Evolutionary conservation across 2,797 vertebrate species (phyloP).

Genomic region (Eremophila alpestris): DNA sequence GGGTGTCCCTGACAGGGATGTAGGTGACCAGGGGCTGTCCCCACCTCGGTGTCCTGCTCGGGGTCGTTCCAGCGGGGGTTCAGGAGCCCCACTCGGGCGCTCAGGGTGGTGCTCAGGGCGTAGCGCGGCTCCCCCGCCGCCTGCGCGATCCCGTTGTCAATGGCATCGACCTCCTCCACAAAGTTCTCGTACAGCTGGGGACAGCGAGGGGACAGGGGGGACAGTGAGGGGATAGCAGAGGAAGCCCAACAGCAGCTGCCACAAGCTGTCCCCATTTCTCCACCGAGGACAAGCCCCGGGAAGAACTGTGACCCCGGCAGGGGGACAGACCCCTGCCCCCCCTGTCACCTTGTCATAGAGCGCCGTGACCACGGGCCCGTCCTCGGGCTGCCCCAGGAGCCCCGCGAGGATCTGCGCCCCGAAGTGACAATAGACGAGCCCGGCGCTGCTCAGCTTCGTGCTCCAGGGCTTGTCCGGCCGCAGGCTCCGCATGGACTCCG

Average conservation of each 20-base stretch:
- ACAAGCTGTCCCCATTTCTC: not conserved
- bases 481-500: constrained; percentile 85
- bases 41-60: constrained; percentile 89
- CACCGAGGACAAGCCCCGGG: too few species aligned
- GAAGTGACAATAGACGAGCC: constrained; percentile 91
- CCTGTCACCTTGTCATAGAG: constrained; percentile 87
- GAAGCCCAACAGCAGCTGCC: not conserved
- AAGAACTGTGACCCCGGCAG: accelerated
- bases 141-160: constrained; percentile 93
- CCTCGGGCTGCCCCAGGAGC: constrained; percentile 79
- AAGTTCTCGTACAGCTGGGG: constrained; percentile 92
- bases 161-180: constrained; percentile 92
- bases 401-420: constrained; percentile 83
- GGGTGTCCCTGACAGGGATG: too few species aligned
- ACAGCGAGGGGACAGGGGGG: too few species aligned
- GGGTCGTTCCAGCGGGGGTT: constrained; percentile 94
- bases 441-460: constrained; percentile 95
- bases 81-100: constrained; percentile 85
- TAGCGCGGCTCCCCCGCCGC: constrained; percentile 86
- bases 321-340: not conserved
- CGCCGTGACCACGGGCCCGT: constrained; percentile 77
- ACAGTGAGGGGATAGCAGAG: too few species aligned
- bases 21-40: not conserved
- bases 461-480: constrained; percentile 87
- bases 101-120: constrained; percentile 83